These are phyloP conservation scores for Chanos chanos DNA, from an alignment of 2,797 vertebrate species.

Conservation along the genomic window DNA sequence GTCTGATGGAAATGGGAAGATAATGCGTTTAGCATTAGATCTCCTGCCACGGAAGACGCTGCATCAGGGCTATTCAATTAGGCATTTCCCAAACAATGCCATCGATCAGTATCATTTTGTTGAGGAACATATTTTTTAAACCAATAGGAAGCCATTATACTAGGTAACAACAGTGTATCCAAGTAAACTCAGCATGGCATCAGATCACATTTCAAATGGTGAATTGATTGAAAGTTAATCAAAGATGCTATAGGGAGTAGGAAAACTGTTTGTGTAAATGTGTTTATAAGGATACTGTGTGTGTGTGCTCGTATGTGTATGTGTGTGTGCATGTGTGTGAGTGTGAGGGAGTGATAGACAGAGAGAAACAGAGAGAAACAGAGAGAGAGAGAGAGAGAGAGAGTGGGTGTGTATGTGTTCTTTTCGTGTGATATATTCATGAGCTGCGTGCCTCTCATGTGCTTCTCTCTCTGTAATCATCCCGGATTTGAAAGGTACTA, in stretches of 20 bases:
- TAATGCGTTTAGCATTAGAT: constrained; percentile 56
- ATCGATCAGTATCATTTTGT: constrained; percentile 55
- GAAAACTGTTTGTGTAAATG: constrained; percentile 3
- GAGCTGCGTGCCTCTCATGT: no score
- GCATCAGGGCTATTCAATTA: constrained; percentile 50
- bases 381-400: no score
- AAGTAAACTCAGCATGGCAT: constrained; percentile 21
- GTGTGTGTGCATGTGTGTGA: background rate
- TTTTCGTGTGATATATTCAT: background rate
- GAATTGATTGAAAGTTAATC: constrained; percentile 31
- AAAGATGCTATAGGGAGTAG: constrained; percentile 1
- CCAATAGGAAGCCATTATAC: constrained; percentile 48
- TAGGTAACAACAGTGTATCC: constrained; percentile 23
- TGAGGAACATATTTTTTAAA: constrained; percentile 52
- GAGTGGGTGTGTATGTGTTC: background rate
- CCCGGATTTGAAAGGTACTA: no score
- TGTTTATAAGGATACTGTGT: no score
- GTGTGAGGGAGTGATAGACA: background rate
- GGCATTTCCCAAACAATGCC: constrained; percentile 48
- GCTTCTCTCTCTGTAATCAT: background rate
- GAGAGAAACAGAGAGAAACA: no score
- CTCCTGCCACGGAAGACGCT: constrained; percentile 45
- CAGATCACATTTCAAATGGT: constrained; percentile 39
- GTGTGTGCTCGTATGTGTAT: no score
- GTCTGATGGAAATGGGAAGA: constrained; percentile 51